Conservation (phyloP, 2,797 vertebrate genomes). For the Thunnus albacares region DNA sequence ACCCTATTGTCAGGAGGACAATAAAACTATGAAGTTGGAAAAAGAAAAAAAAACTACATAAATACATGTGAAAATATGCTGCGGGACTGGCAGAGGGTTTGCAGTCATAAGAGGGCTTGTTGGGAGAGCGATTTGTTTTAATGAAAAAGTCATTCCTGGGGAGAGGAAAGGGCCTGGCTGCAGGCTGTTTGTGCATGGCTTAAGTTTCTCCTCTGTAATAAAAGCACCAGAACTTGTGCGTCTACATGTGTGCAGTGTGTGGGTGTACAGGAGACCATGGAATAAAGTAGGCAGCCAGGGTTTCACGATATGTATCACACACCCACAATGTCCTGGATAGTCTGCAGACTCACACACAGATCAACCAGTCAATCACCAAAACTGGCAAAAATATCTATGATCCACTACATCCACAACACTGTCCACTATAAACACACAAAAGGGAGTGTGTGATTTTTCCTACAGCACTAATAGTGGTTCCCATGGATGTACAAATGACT, state of each 20-base stretch:
- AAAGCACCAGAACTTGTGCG: slow-evolving; percentile 70
- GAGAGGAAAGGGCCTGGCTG: slow-evolving; percentile 66
- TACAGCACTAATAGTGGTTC: slow-evolving; percentile 16
- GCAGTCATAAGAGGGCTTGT: slow-evolving; percentile 70
- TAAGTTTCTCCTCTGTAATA: slow-evolving; percentile 82
- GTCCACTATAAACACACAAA: slow-evolving; percentile 8
- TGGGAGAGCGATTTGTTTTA: slow-evolving; percentile 77
- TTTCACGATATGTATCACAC: slow-evolving; percentile 43
- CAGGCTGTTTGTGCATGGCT: slow-evolving; percentile 82
- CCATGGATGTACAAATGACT: slow-evolving; percentile 25
- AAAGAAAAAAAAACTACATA: slow-evolving; percentile 29
- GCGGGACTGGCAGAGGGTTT: slow-evolving; percentile 64
- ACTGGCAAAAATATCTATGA: slow-evolving; percentile 13
- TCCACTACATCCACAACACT: neutral
- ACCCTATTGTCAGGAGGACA: slow-evolving; percentile 70
- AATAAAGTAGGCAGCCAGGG: slow-evolving; percentile 62
- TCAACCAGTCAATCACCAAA: slow-evolving; percentile 53
- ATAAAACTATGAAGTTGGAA: slow-evolving; percentile 65
- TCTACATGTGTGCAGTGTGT: slow-evolving; percentile 52
- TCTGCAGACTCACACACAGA: slow-evolving; percentile 38
- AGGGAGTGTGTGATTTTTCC: slow-evolving; percentile 25
- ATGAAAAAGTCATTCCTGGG: slow-evolving; percentile 82
- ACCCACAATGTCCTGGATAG: slow-evolving; percentile 24
- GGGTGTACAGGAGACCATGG: slow-evolving; percentile 47
- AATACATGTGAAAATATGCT: slow-evolving; percentile 67